A percentile compares a stretch with the other conserved stretches of the same genome.
These are phyloP conservation scores for Hemiscyllium ocellatum DNA, from an alignment of 2,113 vertebrate species.

Conservation along the genomic window DNA sequence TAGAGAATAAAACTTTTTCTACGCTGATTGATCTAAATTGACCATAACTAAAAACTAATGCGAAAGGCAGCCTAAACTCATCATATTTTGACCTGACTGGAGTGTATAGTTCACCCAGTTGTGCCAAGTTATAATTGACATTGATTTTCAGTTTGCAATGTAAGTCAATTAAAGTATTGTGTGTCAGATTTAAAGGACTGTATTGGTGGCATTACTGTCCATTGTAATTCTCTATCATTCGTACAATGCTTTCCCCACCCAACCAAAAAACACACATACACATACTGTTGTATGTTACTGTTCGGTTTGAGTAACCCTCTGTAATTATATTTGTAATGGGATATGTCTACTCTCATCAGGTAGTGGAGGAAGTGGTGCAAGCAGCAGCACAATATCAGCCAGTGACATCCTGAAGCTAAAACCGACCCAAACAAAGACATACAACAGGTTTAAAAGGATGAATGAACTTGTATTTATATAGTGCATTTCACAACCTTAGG, in stretches of 20 bases:
- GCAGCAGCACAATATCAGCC: background rate
- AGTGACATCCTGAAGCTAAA: background rate
- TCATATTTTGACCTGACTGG: background rate
- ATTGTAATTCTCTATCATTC: background rate
- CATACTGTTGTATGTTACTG: background rate
- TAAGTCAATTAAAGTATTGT: background rate
- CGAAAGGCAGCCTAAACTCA: background rate
- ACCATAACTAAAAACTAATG: background rate
- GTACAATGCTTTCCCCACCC: background rate
- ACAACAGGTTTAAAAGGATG: background rate
- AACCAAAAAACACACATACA: too few species aligned
- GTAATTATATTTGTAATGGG: background rate
- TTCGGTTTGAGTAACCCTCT: background rate
- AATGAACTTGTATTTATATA: background rate
- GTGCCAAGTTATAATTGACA: background rate
- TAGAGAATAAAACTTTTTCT: background rate
- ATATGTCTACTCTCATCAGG: background rate
- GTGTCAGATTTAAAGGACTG: background rate
- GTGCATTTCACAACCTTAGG: background rate
- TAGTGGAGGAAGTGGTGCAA: background rate
- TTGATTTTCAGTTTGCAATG: slow-evolving; percentile 8
- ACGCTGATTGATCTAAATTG: background rate
- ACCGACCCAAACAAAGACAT: background rate
- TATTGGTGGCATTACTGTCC: background rate
- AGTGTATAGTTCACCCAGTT: background rate